These are phyloP conservation scores for Cygnus buccinator DNA, from an alignment of 2,113 vertebrate genomes.

Conservation along the genomic window DNA sequence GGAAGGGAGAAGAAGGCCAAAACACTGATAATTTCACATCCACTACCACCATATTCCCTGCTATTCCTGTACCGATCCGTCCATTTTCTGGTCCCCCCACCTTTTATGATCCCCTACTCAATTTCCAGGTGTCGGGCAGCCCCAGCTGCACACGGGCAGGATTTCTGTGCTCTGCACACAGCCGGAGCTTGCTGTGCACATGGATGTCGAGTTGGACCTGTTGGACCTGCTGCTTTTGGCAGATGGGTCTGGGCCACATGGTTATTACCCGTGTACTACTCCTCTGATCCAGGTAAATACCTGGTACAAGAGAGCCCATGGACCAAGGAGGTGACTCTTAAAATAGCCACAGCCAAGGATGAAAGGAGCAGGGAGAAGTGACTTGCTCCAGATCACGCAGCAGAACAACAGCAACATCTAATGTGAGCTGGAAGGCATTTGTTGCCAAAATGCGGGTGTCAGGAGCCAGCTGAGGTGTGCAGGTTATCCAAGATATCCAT, in stretches of 20 bases:
- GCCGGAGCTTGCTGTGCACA: not conserved
- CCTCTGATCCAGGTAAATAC: constrained; percentile 24
- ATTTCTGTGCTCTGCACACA: not conserved
- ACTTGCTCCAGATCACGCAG: not conserved
- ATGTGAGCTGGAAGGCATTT: not conserved
- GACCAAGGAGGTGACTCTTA: not conserved
- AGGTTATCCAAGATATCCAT: not conserved
- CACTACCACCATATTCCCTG: not conserved
- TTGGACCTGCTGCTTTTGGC: constrained; percentile 24
- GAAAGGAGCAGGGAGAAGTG: not conserved
- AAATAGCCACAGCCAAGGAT: not conserved
- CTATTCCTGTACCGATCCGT: not conserved
- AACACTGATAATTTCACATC: not conserved
- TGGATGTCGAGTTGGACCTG: not conserved
- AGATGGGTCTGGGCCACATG: not conserved
- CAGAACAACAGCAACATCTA: not conserved
- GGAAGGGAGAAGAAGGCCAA: not conserved
- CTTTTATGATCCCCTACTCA: not conserved
- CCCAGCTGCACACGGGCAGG: accelerated
- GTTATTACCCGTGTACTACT: not conserved
- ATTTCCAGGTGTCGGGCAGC: not conserved
- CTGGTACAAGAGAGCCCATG: not conserved
- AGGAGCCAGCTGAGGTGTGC: not conserved
- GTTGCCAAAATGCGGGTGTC: not conserved
- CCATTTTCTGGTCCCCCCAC: accelerated